phyloP scores from a whole-genome alignment of 2,113 vertebrate species.

The Syrrhaptes paradoxus region DNA sequence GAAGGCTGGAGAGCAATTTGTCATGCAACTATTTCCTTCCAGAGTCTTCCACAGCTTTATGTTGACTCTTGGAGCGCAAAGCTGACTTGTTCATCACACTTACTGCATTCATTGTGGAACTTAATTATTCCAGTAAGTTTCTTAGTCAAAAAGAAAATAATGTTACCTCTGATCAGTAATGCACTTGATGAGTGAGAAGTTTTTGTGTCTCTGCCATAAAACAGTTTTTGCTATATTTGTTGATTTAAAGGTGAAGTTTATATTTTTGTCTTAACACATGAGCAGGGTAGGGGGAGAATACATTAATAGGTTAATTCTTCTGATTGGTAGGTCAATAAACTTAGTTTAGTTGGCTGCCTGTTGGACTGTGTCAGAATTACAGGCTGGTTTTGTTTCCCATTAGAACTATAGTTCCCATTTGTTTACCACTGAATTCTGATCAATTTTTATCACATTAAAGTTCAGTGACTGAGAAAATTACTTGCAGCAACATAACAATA shows the following conservation, averaged over 20 bases:
- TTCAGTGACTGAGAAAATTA: not conserved
- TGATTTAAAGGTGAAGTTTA: not conserved
- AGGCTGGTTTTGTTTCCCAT: not conserved
- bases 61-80: not conserved
- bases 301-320: not conserved
- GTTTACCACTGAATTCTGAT: not conserved
- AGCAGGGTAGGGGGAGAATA: not conserved
- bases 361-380: not conserved
- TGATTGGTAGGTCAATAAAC: not conserved
- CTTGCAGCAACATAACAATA: too few relatives aligned
- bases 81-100: not conserved
- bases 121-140: not conserved
- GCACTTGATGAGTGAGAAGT: not conserved
- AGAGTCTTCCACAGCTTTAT: not conserved
- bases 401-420: not conserved
- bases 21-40: not conserved
- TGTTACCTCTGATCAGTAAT: not conserved
- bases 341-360: not conserved
- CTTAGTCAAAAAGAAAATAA: not conserved
- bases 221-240: not conserved
- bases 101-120: not conserved
- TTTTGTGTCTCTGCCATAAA: not conserved
- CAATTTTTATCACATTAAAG: not conserved
- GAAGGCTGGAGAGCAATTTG: not conserved
- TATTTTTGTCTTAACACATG: not conserved